Percentiles rank a stretch among this genome's conserved stretches.
phyloP scores from a whole-genome alignment of 2,797 vertebrate genomes.

The Schizothorax lantsangensis region DNA sequence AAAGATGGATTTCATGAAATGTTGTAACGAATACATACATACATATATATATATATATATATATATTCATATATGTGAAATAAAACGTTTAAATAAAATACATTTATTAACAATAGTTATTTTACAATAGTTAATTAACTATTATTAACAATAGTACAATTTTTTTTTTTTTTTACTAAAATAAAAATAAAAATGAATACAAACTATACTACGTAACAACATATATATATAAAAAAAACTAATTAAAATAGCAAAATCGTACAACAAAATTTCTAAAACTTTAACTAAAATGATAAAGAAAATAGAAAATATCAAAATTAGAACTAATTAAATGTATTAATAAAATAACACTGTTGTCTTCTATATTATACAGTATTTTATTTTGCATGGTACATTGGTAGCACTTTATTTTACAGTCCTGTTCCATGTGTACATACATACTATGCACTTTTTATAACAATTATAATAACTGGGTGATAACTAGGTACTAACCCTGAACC shows the following conservation, averaged over 20 bases:
- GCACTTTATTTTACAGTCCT: background rate
- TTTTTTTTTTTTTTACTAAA: background rate
- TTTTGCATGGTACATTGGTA: background rate
- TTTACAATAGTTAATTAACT: too few species aligned
- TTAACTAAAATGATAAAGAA: background rate
- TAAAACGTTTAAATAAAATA: background rate
- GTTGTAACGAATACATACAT: background rate
- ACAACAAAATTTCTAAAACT: background rate
- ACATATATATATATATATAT: too few species aligned
- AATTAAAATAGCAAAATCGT: background rate
- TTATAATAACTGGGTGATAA: background rate
- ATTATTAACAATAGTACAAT: too few species aligned
- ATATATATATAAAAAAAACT: too few species aligned
- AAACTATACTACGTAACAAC: background rate
- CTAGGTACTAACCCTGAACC: background rate
- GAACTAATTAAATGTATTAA: background rate
- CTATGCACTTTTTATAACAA: background rate
- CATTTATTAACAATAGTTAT: background rate
- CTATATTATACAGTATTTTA: background rate
- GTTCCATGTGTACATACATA: background rate
- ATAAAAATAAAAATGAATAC: too few species aligned
- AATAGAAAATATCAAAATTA: background rate
- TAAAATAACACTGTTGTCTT: background rate
- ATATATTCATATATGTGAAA: too few species aligned
- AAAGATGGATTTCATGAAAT: background rate